Percentiles rank a stretch among this genome's conserved stretches.
These are phyloP conservation scores for Drosophila chauvacae DNA, from an alignment of 1,140 invertebrate genomes.

Conservation along the genomic window DNA sequence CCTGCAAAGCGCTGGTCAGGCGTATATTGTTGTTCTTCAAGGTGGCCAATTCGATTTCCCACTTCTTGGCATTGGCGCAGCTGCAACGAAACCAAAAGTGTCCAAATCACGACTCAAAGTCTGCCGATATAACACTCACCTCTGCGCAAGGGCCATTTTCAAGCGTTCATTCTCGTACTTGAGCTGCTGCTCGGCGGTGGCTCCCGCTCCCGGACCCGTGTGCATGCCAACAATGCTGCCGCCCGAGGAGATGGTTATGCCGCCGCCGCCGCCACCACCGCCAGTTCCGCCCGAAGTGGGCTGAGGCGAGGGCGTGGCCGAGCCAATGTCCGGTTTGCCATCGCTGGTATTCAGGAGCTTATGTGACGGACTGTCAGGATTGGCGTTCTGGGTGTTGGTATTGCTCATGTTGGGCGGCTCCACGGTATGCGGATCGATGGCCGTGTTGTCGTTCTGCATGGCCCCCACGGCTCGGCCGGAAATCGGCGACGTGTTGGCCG, in stretches of 20 bases:
- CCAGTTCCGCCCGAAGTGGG: constrained; percentile 46
- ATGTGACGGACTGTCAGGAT: constrained; percentile 84
- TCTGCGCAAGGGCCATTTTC: constrained; percentile 97
- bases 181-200: constrained; percentile 92
- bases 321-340: constrained; percentile 65
- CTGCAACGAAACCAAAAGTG: constrained; percentile 85
- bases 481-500: constrained; percentile 93
- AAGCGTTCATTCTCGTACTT: constrained; percentile 99
- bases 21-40: constrained; percentile 98
- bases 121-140: constrained; percentile 86
- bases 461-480: constrained; percentile 87
- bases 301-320: constrained; percentile 74
- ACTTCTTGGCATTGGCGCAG: constrained; percentile 98
- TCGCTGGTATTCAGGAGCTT: constrained; percentile 75
- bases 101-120: not conserved
- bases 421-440: constrained; percentile 81
- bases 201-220: constrained; percentile 76
- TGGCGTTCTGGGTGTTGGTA: constrained; percentile 83
- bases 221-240: constrained; percentile 79
- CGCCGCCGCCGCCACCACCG: constrained; percentile 34
- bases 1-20: constrained; percentile 96
- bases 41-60: constrained; percentile 98
- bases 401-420: constrained; percentile 85
- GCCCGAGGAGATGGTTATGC: constrained; percentile 73
- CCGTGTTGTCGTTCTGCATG: constrained; percentile 84